Conservation (phyloP, 2,797 vertebrate genomes). For the Potorous gilbertii region DNA sequence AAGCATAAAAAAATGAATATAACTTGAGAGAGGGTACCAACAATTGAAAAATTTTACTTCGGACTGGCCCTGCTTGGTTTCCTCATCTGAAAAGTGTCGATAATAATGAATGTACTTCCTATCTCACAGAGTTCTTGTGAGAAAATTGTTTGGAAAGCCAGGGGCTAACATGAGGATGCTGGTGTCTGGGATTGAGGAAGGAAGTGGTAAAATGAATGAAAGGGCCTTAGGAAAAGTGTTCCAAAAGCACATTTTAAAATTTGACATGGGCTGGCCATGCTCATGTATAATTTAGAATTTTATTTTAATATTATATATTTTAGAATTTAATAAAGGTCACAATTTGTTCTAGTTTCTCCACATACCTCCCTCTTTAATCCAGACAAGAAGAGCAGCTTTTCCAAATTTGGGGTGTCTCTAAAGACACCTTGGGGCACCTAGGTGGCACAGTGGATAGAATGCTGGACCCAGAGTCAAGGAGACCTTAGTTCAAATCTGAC, state of each 20-base stretch:
- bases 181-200: background rate
- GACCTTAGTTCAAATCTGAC: background rate
- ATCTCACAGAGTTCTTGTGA: background rate
- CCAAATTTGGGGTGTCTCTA: background rate
- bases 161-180: background rate
- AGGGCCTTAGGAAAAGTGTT: background rate
- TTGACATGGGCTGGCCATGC: background rate
- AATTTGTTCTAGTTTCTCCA: background rate
- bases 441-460: background rate
- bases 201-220: background rate
- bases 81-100: background rate
- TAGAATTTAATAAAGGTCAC: background rate
- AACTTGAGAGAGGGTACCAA: background rate
- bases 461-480: background rate
- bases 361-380: background rate
- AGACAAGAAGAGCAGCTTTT: slow-evolving; percentile 26
- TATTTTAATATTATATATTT: too few relatives aligned
- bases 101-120: background rate
- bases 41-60: slow-evolving; percentile 21
- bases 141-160: background rate
- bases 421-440: background rate
- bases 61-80: background rate
- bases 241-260: background rate
- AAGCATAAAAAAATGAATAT: background rate
- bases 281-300: background rate